A percentile compares a stretch with the other conserved stretches of the same genome.
These are phyloP conservation scores for Petrolisthes cinctipes DNA, from an alignment of 2,888 invertebrate species.

Conservation along the genomic window DNA sequence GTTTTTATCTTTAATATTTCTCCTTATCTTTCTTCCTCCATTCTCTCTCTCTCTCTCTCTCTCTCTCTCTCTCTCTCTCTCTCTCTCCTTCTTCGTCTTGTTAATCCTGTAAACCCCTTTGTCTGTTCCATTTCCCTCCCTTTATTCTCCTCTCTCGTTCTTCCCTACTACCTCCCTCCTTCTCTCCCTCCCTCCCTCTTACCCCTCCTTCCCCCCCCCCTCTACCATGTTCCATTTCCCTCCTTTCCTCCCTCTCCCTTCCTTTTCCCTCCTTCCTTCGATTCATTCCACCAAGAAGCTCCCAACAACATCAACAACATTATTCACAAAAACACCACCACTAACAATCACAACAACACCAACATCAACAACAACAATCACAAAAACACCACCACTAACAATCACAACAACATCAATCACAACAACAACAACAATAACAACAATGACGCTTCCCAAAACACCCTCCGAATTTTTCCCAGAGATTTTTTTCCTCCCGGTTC, in stretches of 20 bases:
- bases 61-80: slow-evolving; percentile 20
- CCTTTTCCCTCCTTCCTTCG: background rate
- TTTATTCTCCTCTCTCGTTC: background rate
- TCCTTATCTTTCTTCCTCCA: background rate
- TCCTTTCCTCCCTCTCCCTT: background rate
- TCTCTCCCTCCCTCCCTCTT: background rate
- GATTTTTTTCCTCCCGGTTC: too few relatives aligned
- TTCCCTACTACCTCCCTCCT: background rate
- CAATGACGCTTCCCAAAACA: background rate
- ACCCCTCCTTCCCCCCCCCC: background rate
- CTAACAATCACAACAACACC: background rate
- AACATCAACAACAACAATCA: background rate
- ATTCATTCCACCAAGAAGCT: background rate
- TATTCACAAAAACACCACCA: background rate
- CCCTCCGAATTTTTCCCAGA: background rate
- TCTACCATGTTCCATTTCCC: background rate
- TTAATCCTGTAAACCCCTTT: background rate
- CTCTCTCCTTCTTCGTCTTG: background rate
- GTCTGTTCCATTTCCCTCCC: background rate
- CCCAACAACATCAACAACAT: background rate
- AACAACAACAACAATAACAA: background rate
- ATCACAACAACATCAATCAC: background rate
- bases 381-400: background rate
- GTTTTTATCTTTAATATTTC: background rate
- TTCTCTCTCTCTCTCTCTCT: slow-evolving; percentile 6